A percentile compares a stretch with the other conserved stretches of the same genome.
Evolutionary conservation across 2,888 invertebrate species (phyloP).

Genomic region (Stramonita haemastoma): DNA sequence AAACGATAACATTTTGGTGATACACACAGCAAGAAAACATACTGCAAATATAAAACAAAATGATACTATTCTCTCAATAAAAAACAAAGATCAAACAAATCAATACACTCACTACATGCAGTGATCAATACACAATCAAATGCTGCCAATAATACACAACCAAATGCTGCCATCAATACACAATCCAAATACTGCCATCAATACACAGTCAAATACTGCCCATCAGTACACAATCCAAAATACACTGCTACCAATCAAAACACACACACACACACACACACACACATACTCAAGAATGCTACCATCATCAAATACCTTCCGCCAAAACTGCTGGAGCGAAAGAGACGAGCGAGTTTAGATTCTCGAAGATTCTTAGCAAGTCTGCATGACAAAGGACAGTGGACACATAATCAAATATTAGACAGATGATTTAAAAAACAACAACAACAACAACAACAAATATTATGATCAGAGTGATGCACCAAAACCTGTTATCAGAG

Average conservation of each 20-base stretch:
- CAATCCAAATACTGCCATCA: too few relatives aligned
- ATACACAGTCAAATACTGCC: too few relatives aligned
- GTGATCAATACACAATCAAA: not conserved
- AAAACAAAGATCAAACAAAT: too few relatives aligned
- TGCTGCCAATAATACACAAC: too few relatives aligned
- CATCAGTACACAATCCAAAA: too few relatives aligned
- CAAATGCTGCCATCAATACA: too few relatives aligned
- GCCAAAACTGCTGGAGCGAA: conserved; percentile 35
- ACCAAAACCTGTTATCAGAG: not conserved
- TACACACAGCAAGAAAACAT: too few relatives aligned
- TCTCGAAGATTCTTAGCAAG: conserved; percentile 38
- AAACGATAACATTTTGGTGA: too few relatives aligned
- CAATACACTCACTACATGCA: not conserved
- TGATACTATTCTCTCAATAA: too few relatives aligned
- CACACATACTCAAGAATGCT: not conserved
- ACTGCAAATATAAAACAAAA: too few relatives aligned
- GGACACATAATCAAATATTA: not conserved
- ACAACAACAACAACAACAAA: not conserved
- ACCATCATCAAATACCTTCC: not conserved
- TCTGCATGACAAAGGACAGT: conserved; percentile 16
- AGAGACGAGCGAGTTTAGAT: conserved; percentile 33
- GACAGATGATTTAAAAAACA: not conserved
- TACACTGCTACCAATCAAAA: too few relatives aligned
- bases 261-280: too few relatives aligned
- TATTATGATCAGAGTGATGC: not conserved